Conservation (phyloP, 2,797 vertebrate species). For the Neoniphon sammara region DNA sequence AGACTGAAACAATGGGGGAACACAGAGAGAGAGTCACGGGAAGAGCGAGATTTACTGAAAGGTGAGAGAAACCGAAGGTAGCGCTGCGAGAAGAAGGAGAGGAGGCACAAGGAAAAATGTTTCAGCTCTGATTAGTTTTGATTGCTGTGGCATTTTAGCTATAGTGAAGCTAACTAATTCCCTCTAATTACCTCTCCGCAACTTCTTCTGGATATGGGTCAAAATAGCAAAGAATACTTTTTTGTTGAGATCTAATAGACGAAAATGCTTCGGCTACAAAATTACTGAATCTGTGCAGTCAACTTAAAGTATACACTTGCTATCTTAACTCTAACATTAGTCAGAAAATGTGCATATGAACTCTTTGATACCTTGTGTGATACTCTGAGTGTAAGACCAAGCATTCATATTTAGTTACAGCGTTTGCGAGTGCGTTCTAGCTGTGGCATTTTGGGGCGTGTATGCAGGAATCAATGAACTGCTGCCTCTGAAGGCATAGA, state of each 20-base stretch:
- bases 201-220: slow-evolving; percentile 26
- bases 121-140: slow-evolving; percentile 61
- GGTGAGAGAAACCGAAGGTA: slow-evolving; percentile 57
- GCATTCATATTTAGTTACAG: slow-evolving; percentile 67
- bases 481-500: slow-evolving; percentile 80
- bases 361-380: slow-evolving; percentile 47
- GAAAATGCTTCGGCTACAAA: slow-evolving; percentile 13
- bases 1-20: slow-evolving; percentile 73
- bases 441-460: slow-evolving; percentile 73
- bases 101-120: slow-evolving; percentile 37
- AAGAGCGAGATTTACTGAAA: slow-evolving; percentile 53
- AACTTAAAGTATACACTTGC: not conserved
- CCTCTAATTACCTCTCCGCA: slow-evolving; percentile 53
- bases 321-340: slow-evolving; percentile 27
- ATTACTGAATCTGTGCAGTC: slow-evolving; percentile 23
- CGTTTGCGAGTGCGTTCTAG: slow-evolving; percentile 68
- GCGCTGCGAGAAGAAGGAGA: slow-evolving; percentile 42
- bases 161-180: slow-evolving; percentile 46
- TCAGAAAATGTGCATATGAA: slow-evolving; percentile 46
- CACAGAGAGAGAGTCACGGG: slow-evolving; percentile 35
- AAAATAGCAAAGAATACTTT: not conserved
- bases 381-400: slow-evolving; percentile 31
- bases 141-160: slow-evolving; percentile 63
- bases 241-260: slow-evolving; percentile 21
- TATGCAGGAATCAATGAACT: slow-evolving; percentile 84